Conservation (phyloP, 2,888 invertebrate species). For the Ecdyonurus torrentis region DNA sequence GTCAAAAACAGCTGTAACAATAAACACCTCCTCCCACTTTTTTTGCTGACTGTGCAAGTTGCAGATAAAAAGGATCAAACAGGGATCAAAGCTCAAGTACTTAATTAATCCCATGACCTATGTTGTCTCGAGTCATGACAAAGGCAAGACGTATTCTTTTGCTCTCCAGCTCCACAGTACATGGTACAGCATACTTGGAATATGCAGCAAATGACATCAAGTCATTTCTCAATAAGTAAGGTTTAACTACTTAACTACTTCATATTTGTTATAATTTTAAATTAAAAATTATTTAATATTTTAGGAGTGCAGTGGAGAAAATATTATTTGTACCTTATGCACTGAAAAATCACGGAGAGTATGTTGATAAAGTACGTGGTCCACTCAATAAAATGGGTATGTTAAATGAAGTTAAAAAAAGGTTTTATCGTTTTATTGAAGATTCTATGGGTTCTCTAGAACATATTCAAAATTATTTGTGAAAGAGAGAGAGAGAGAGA, state of each 20-base stretch:
- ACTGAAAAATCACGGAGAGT: slow-evolving; percentile 42
- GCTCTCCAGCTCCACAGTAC: slow-evolving; percentile 50
- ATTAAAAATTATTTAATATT: slow-evolving; percentile 20
- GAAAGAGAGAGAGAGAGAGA: too few relatives aligned
- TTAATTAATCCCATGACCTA: neutral
- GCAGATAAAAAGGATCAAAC: too few relatives aligned
- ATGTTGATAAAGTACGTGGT: slow-evolving; percentile 39
- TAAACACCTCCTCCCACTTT: neutral
- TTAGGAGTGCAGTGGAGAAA: slow-evolving; percentile 44
- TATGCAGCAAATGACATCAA: slow-evolving; percentile 47
- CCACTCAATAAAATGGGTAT: slow-evolving; percentile 46
- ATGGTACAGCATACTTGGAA: slow-evolving; percentile 46
- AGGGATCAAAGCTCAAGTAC: neutral
- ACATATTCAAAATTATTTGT: too few relatives aligned
- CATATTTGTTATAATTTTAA: neutral
- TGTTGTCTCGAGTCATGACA: neutral
- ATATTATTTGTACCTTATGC: slow-evolving; percentile 64
- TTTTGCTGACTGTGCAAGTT: neutral
- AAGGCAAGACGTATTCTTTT: slow-evolving; percentile 19
- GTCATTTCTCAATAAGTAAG: slow-evolving; percentile 40
- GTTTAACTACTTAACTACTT: too few relatives aligned
- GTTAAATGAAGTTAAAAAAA: too few relatives aligned
- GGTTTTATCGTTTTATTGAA: too few relatives aligned
- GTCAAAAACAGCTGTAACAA: neutral
- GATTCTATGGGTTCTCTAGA: too few relatives aligned